Base-by-base conservation (phyloP, 2,113 vertebrate genomes). In the Chauna torquata region DNA sequence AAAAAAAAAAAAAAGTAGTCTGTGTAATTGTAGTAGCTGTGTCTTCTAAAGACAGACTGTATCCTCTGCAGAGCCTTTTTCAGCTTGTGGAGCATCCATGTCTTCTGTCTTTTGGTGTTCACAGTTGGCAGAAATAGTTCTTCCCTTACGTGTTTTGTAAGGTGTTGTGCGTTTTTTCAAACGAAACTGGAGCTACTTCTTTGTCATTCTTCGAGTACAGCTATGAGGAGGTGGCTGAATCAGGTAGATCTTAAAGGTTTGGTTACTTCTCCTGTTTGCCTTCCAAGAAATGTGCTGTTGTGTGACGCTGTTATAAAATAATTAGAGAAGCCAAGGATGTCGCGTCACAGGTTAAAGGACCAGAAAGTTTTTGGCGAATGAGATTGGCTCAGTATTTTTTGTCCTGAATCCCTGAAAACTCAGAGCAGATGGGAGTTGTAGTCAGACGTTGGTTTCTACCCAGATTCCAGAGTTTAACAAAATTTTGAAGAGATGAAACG, bases 331-430 rank as follows among this genome's bases (percentile, higher is more conserved):
- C 8, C 36, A 16, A 30, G 44, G 52, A 9, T 3, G 7, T 24
- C 0, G 0, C 1, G 2, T 2, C 45, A 34, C 65, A 58, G 55
- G 16, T 34, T 13, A 36, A 23, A 54, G 75, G 15, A 42, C 28
- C 54, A 40, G 54, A 30, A 64, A 15, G 20, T 64, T 32, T 78
- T 61, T 36, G 44, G 11, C 16, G 81, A 28, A n/a, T 9, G 44
- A 1, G 7, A 5, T n/a, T 61, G 36, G 20, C 34, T 36, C 17
- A 47, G 4, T n/a, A 20, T 2, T 25, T 82, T 32, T 65, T 45
- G 13, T n/a, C 44, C 19, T 54, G 16, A 44, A 0, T 59, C 30
- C 38, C 54, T 45, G n/a, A 52, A 58, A 77, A 40, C 2, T 5
- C 47, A 34, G 74, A 79, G 44, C 57, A 86, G 72, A 19, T 42